These are phyloP conservation scores for Botia almorhae DNA, from an alignment of 2,797 vertebrate species.

Conservation along the genomic window DNA sequence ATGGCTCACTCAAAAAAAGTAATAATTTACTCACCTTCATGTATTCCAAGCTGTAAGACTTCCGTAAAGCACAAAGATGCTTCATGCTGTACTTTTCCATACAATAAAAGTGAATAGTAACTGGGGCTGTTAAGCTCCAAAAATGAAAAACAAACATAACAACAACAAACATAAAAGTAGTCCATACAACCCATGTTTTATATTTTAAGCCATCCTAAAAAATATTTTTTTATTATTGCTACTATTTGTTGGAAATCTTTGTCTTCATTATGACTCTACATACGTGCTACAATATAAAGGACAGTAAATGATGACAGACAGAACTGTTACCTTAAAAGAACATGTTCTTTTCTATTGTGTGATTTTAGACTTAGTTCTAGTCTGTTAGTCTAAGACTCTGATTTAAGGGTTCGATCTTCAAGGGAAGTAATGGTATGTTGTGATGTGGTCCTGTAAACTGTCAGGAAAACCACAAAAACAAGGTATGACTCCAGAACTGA, in stretches of 20 bases:
- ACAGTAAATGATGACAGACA: neutral
- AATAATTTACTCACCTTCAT: neutral
- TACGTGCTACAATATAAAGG: neutral
- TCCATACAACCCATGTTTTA: too few species aligned
- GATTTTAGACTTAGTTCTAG: conserved; percentile 26
- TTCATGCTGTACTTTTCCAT: conserved; percentile 9
- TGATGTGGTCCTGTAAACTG: neutral
- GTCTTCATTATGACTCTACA: neutral
- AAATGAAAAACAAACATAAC: neutral
- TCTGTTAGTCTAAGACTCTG: neutral
- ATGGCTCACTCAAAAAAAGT: conserved; percentile 10
- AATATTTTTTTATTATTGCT: neutral
- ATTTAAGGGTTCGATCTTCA: neutral
- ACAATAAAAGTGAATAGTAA: neutral
- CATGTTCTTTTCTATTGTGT: neutral
- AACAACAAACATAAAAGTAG: too few species aligned
- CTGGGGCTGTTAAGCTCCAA: neutral
- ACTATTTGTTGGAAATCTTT: neutral
- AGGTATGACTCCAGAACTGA: neutral
- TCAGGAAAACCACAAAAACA: neutral
- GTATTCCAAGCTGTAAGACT: neutral
- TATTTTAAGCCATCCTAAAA: neutral
- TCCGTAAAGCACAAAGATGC: neutral
- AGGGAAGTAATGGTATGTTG: neutral
- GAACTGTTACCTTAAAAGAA: neutral